Evolutionary conservation across 2,888 invertebrate genomes (phyloP).

Genomic region (Noctua comes): DNA sequence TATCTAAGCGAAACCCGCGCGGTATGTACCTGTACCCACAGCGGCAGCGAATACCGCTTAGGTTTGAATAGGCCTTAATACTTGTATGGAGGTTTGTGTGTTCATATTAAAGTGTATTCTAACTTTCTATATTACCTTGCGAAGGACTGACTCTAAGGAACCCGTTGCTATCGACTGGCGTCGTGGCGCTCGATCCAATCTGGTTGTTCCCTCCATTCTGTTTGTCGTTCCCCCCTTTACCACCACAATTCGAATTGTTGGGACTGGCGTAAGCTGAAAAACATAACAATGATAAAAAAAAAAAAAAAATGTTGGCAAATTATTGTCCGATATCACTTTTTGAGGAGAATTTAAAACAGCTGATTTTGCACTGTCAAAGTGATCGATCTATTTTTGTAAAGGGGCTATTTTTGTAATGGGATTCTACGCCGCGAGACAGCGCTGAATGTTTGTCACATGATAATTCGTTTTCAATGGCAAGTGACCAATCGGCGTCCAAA

Average conservation of each 20-base stretch:
- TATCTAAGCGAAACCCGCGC: no score
- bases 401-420: no score
- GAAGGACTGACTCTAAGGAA: conserved; percentile 87
- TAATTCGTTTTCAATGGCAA: not conserved
- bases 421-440: not conserved
- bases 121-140: conserved; percentile 79
- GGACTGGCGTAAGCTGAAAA: conserved; percentile 88
- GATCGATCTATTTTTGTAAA: no score
- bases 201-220: conserved; percentile 64
- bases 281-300: not conserved
- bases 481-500: not conserved
- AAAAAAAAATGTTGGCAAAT: no score
- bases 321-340: not conserved
- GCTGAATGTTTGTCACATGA: not conserved
- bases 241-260: conserved; percentile 69
- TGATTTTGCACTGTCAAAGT: not conserved
- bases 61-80: no score
- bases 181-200: conserved; percentile 76
- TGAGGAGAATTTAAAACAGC: not conserved
- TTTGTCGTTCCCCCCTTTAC: conserved; percentile 77
- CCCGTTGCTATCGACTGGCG: conserved; percentile 86
- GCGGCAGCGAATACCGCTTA: no score
- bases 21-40: no score
- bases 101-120: not conserved
- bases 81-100: not conserved